Conservation (phyloP, 1,140 invertebrate genomes). For the Trichonephila clavata region DNA sequence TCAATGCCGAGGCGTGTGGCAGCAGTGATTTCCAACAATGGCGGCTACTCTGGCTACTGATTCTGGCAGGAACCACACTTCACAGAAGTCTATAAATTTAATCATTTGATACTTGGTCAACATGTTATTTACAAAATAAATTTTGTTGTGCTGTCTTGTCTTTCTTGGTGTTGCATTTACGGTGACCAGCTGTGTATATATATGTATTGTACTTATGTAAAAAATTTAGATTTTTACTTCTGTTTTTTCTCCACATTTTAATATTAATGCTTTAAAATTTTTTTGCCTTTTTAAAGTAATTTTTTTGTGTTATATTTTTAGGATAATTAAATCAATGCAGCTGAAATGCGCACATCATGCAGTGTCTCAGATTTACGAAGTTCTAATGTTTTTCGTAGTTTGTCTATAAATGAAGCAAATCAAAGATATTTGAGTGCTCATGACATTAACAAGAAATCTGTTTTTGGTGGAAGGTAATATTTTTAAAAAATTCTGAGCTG, state of each 20-base stretch:
- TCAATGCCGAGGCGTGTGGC: too few species aligned
- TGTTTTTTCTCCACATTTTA: neutral
- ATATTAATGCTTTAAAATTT: neutral
- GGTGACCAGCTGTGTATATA: too few species aligned
- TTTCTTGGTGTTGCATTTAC: too few species aligned
- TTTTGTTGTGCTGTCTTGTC: too few species aligned
- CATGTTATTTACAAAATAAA: too few species aligned
- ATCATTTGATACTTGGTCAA: too few species aligned
- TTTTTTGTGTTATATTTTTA: conserved; percentile 5
- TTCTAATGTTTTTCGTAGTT: conserved; percentile 7
- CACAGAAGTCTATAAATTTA: too few species aligned
- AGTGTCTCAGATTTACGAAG: conserved; percentile 64
- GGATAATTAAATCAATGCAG: neutral
- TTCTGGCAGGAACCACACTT: too few species aligned
- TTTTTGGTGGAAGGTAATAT: conserved; percentile 67
- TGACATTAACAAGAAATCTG: conserved; percentile 14
- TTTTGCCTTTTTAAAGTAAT: neutral
- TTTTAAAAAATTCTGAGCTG: neutral
- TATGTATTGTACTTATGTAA: too few species aligned
- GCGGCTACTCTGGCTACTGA: too few species aligned
- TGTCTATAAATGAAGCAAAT: conserved; percentile 32
- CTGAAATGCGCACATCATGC: conserved; percentile 68
- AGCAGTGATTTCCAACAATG: too few species aligned
- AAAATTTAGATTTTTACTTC: too few species aligned
- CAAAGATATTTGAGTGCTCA: neutral